Percentiles rank a stretch among this genome's conserved stretches.
phyloP scores from a whole-genome alignment of 2,113 vertebrate species.

The Scophthalmus maximus region DNA sequence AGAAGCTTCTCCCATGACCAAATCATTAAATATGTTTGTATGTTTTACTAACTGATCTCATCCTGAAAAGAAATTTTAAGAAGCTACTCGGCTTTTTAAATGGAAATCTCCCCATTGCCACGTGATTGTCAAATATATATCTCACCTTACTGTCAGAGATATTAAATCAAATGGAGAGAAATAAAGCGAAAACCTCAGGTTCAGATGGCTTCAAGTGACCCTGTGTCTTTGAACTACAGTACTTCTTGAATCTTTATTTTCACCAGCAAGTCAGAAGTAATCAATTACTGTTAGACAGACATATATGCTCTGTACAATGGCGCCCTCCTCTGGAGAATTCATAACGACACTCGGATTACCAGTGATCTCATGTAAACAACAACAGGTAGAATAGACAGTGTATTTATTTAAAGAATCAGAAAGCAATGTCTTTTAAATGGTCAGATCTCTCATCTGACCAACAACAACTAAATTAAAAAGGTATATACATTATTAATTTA shows the following conservation, averaged over 20 bases:
- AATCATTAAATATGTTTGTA: background rate
- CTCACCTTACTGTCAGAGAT: constrained; percentile 3
- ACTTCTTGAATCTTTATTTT: background rate
- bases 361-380: no score
- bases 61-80: background rate
- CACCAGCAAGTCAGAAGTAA: no score
- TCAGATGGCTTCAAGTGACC: background rate
- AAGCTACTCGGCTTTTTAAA: background rate
- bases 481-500: no score
- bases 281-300: background rate
- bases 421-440: no score
- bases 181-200: background rate
- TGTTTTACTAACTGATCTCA: background rate
- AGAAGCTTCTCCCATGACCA: background rate
- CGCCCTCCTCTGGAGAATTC: constrained; percentile 47
- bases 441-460: no score
- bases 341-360: background rate
- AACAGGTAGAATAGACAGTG: no score
- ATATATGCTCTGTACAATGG: constrained; percentile 18
- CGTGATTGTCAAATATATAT: no score
- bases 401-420: no score
- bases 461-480: no score
- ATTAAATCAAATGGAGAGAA: background rate
- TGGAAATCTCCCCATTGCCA: background rate
- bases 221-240: background rate